phyloP scores from a whole-genome alignment of 2,113 vertebrate species.

The Apteryx owenii region DNA sequence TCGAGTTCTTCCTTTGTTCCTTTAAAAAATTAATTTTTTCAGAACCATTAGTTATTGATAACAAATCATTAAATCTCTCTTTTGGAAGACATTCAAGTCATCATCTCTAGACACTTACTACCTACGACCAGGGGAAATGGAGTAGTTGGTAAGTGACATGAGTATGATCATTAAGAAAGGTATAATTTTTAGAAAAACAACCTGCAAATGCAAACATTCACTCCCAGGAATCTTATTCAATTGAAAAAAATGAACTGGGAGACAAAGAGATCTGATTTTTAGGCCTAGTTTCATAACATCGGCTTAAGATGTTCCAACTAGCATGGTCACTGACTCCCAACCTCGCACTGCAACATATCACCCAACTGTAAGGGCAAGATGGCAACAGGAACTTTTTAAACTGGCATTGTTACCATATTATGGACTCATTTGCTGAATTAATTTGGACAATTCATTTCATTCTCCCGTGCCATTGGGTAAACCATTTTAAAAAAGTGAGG shows the following conservation, averaged over 20 bases:
- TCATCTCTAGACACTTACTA: neutral
- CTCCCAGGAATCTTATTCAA: neutral
- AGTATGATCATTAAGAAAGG: neutral
- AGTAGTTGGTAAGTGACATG: neutral
- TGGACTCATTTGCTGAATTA: neutral
- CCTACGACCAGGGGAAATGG: neutral
- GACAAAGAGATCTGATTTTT: neutral
- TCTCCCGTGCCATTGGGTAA: neutral
- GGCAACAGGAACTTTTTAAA: neutral
- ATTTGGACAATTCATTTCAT: neutral
- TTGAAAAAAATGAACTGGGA: neutral
- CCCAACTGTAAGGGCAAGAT: neutral
- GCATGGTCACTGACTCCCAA: neutral
- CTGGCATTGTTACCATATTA: neutral
- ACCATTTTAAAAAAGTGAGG: neutral
- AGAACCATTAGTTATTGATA: neutral
- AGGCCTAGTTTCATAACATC: neutral
- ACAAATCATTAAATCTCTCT: neutral
- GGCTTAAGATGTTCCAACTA: neutral
- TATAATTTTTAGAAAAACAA: neutral
- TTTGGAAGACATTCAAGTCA: neutral
- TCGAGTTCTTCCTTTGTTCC: slow-evolving; percentile 92
- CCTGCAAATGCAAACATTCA: neutral
- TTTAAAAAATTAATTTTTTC: slow-evolving; percentile 46
- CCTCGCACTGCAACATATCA: neutral